Base-by-base conservation (phyloP, 92 coral and sea anemone species). In the Porites lobata region DNA sequence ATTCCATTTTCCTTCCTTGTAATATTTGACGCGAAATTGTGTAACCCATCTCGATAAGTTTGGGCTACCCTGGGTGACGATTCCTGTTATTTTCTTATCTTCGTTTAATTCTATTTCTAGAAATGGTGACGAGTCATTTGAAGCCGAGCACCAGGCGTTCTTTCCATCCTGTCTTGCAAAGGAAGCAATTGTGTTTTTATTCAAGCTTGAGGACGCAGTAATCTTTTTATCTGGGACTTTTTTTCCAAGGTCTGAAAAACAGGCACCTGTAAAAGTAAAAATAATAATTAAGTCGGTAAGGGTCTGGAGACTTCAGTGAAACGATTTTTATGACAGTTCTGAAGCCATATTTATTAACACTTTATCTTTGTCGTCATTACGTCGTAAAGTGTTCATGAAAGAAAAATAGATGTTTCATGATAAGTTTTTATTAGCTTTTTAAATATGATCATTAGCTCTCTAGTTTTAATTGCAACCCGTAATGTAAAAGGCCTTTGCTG, bases 81-180 rank as follows among this genome's bases (percentile, higher is more conserved):
- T 70, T 38, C 0, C 1, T 26, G 77, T 82, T 69, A 82, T 56
- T 22, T 4, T 13, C 64, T 70, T 82, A 56, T 56, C 57, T 19
- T 82, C 1, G 32, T 63, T 22, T 59, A 82, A 19, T 13, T 15
- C 77, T 18, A 82, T 57, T 69, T 82, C 21, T 82, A 82, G 1
- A 43, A 26, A 82, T 18, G 86, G 86, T n/a, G 69, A n/a, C 4
- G 3, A 53, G 21, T 82, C 77, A n/a, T 43, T 56, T 15, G 7
- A 54, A 18, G 32, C 77, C 11, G 86, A 82, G 57, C 86, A 82
- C 86, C 86, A 82, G 12, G 86, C 76, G 29, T 76, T 67, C 0
- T 21, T 15, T 7, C 8, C 14, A 7, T 54, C 76, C 66, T 56
- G 69, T 26, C 86, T 64, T 69, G 86, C 86, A n/a, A 82, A 71